phyloP scores from a whole-genome alignment of 2,888 invertebrate genomes.

The Ptychoptera contaminata region DNA sequence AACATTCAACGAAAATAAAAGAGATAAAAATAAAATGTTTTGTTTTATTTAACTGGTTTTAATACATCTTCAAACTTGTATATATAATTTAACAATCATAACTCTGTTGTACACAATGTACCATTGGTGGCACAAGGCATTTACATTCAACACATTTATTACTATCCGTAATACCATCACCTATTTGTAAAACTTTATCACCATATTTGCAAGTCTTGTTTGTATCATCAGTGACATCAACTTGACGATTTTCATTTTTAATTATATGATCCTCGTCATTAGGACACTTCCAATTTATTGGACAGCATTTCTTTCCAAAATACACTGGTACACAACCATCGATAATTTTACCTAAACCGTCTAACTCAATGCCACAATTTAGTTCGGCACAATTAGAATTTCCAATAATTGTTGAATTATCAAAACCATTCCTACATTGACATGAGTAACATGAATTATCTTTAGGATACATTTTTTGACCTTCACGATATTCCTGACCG shows the following conservation, averaged over 20 bases:
- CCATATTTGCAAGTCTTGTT: slow-evolving; percentile 29
- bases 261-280: slow-evolving; percentile 16
- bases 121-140: slow-evolving; percentile 34
- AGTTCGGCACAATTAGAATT: slow-evolving; percentile 12
- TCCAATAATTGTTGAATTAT: slow-evolving; percentile 6
- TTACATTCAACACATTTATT: slow-evolving; percentile 31
- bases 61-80: too few species aligned
- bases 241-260: neutral
- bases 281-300: slow-evolving; percentile 36
- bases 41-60: too few species aligned
- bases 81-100: too few species aligned
- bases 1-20: too few species aligned
- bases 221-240: slow-evolving; percentile 1
- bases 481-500: slow-evolving; percentile 8
- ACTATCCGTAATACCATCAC: slow-evolving; percentile 30
- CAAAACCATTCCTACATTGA: slow-evolving; percentile 8
- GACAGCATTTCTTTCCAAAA: slow-evolving; percentile 24
- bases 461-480: slow-evolving; percentile 11
- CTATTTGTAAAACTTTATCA: slow-evolving; percentile 29
- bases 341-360: slow-evolving; percentile 9
- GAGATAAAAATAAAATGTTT: too few species aligned
- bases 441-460: slow-evolving; percentile 8
- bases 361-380: slow-evolving; percentile 12
- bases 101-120: slow-evolving; percentile 20
- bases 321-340: slow-evolving; percentile 14